Percentiles rank a stretch among this genome's conserved stretches.
These are phyloP conservation scores for Chloroceryle inda DNA, from an alignment of 2,797 vertebrate species.

Conservation along the genomic window DNA sequence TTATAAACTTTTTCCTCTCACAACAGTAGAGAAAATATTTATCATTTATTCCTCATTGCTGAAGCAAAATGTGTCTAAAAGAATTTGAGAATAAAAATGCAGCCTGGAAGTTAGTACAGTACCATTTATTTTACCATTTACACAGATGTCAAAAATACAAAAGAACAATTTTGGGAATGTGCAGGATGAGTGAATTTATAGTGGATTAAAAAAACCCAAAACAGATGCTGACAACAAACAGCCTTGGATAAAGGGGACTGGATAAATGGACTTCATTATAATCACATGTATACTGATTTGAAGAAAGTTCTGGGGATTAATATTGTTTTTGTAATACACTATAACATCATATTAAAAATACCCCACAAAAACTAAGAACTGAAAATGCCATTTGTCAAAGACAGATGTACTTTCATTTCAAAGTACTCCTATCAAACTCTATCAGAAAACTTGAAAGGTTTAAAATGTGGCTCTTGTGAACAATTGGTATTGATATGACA, in stretches of 20 bases:
- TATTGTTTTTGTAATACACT: slow-evolving; percentile 45
- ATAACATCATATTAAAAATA: slow-evolving; percentile 45
- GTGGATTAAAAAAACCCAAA: not conserved
- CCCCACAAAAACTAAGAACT: not conserved
- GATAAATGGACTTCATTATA: slow-evolving; percentile 32
- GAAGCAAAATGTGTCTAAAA: slow-evolving; percentile 29
- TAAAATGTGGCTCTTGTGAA: slow-evolving; percentile 75
- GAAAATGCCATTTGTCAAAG: slow-evolving; percentile 63
- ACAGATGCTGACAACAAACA: slow-evolving; percentile 13
- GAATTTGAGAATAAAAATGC: slow-evolving; percentile 32
- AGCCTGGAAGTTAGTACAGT: slow-evolving; percentile 10
- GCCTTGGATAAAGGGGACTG: not conserved
- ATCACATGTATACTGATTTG: slow-evolving; percentile 47
- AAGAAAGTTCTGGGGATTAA: slow-evolving; percentile 67
- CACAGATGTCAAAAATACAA: slow-evolving; percentile 22
- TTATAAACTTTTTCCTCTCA: slow-evolving; percentile 47
- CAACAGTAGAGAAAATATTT: slow-evolving; percentile 52
- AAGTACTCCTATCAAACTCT: slow-evolving; percentile 67
- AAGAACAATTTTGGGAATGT: slow-evolving; percentile 21
- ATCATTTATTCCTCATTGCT: not conserved
- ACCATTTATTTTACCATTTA: slow-evolving; percentile 3
- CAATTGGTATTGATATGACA: slow-evolving; percentile 74
- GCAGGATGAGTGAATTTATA: not conserved
- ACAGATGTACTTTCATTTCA: slow-evolving; percentile 71
- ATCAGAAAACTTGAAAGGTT: slow-evolving; percentile 76